Percentiles rank a stretch among this genome's conserved stretches.
phyloP scores from a whole-genome alignment of 1,140 invertebrate genomes.

The Halyomorpha halys region DNA sequence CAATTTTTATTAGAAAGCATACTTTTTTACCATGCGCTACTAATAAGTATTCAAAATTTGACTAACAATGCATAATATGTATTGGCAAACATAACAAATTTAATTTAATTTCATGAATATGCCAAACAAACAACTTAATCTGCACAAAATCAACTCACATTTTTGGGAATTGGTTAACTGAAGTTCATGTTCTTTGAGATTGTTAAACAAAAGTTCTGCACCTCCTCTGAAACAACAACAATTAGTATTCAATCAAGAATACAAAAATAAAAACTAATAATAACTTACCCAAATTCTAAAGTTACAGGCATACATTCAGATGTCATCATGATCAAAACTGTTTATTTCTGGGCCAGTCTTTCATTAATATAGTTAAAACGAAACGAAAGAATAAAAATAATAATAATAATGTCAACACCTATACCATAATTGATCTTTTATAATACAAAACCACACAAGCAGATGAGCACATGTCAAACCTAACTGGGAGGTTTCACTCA shows the following conservation, averaged over 20 bases:
- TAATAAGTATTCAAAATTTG: too few relatives aligned
- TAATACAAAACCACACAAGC: neutral
- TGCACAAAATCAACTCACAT: neutral
- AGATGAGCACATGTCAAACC: constrained; percentile 3
- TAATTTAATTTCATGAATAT: too few relatives aligned
- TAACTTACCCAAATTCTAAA: constrained; percentile 22
- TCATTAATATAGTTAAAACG: too few relatives aligned
- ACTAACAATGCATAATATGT: too few relatives aligned
- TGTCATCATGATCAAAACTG: neutral
- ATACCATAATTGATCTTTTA: too few relatives aligned
- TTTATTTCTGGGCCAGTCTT: too few relatives aligned
- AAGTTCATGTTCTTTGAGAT: constrained; percentile 61
- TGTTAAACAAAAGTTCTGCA: constrained; percentile 75
- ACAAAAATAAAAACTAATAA: neutral
- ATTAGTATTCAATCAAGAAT: neutral
- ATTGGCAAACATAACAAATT: too few relatives aligned
- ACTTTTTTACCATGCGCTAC: too few relatives aligned
- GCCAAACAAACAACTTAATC: constrained; percentile 35
- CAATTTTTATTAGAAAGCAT: too few relatives aligned
- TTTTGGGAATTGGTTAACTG: constrained; percentile 42
- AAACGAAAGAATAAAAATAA: too few relatives aligned
- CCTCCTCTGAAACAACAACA: constrained; percentile 57
- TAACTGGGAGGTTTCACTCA: neutral
- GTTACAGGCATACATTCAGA: constrained; percentile 12
- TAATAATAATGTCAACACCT: too few relatives aligned